These are phyloP conservation scores for Turnix velox DNA, from an alignment of 2,113 vertebrate species.

Conservation along the genomic window DNA sequence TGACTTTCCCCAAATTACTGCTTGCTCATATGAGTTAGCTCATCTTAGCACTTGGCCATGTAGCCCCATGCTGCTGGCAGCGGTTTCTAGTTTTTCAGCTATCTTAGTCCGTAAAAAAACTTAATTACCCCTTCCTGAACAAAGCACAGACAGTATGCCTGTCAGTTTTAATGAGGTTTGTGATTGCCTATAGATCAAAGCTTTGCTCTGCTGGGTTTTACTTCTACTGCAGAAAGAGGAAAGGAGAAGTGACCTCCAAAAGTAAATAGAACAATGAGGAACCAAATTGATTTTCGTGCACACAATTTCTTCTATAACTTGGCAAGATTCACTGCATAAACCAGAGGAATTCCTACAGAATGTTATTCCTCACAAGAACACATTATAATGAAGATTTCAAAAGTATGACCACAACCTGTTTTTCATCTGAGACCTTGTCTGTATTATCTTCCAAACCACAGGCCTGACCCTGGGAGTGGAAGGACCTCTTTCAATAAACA, in stretches of 20 bases:
- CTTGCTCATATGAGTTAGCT: background rate
- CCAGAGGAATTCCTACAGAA: background rate
- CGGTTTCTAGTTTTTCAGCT: background rate
- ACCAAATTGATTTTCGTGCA: conserved; percentile 33
- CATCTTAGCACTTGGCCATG: background rate
- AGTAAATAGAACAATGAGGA: background rate
- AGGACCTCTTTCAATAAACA: conserved; percentile 48
- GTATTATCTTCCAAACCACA: conserved; percentile 57
- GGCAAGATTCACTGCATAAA: conserved; percentile 6
- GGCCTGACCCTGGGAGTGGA: conserved; percentile 46
- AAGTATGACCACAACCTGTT: conserved; percentile 51
- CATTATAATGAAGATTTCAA: conserved; percentile 10
- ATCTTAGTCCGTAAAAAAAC: background rate
- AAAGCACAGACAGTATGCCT: background rate
- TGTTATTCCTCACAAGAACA: conserved; percentile 8
- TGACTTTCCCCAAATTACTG: conserved; percentile 24
- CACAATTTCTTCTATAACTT: conserved; percentile 10
- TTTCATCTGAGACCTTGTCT: conserved; percentile 52
- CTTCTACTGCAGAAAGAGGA: background rate
- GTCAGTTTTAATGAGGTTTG: conserved; percentile 31
- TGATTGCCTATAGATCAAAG: conserved; percentile 23
- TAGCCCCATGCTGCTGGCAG: background rate
- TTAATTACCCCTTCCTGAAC: background rate
- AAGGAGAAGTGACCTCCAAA: conserved; percentile 25
- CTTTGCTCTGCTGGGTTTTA: background rate